phyloP scores from a whole-genome alignment of 1,140 invertebrate species.

The Musca domestica region DNA sequence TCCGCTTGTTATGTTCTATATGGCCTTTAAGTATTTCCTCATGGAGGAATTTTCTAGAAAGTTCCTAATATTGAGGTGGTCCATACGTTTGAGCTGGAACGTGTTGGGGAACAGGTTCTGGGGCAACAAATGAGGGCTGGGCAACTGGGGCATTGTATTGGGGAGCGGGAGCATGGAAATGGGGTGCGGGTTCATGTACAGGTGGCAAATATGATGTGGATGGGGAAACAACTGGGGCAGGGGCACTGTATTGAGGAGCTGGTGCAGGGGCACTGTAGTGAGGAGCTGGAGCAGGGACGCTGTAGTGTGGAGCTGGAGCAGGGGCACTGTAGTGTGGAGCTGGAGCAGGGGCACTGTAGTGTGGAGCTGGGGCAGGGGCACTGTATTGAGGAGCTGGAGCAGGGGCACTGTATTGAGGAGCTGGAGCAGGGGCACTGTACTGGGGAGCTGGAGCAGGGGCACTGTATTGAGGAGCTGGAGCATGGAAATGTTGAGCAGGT shows the following conservation, averaged over 20 bases:
- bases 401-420: not conserved
- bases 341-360: not conserved
- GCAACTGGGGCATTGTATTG: conserved; percentile 27
- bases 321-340: not conserved
- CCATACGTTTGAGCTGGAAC: conserved; percentile 43
- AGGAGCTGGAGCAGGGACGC: not conserved
- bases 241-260: conserved; percentile 25
- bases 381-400: conserved; percentile 28
- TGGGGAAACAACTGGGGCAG: not conserved
- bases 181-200: not conserved
- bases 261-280: conserved; percentile 16
- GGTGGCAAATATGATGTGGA: not conserved
- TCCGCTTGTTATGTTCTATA: conserved; percentile 12
- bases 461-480: conserved; percentile 28
- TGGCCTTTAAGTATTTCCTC: conserved; percentile 1
- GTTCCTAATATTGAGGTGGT: conserved; percentile 28
- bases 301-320: conserved; percentile 20
- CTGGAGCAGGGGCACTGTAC: not conserved
- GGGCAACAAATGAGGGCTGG: conserved; percentile 25
- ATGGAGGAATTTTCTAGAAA: not conserved
- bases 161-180: not conserved
- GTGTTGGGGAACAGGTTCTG: conserved; percentile 28
- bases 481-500: not conserved
- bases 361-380: conserved; percentile 16
- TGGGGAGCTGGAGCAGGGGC: conserved; percentile 17